Percentiles rank a stretch among this genome's conserved stretches.
Evolutionary conservation across 2,888 invertebrate species (phyloP).

Genomic region (Brachyopa scutellaris): DNA sequence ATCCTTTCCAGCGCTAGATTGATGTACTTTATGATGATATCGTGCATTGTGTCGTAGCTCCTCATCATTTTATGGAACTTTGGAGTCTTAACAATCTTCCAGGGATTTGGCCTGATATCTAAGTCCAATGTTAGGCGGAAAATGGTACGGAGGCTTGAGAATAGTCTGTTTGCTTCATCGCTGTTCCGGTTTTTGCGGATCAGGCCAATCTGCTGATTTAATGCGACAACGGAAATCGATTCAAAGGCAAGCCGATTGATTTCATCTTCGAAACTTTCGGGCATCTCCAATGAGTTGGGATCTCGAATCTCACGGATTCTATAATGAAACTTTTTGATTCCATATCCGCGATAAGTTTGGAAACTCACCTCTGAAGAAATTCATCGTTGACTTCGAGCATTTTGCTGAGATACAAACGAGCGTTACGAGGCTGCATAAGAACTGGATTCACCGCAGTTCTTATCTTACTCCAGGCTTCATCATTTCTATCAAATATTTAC

Average conservation of each 20-base stretch:
- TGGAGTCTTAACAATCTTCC: slow-evolving; percentile 74
- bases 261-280: slow-evolving; percentile 82
- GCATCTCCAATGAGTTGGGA: slow-evolving; percentile 76
- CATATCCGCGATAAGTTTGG: no score
- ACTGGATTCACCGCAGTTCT: slow-evolving; percentile 86
- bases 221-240: slow-evolving; percentile 79
- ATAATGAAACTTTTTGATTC: not conserved
- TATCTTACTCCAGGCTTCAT: slow-evolving; percentile 85
- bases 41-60: slow-evolving; percentile 75
- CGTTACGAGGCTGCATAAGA: slow-evolving; percentile 84
- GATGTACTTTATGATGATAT: slow-evolving; percentile 77
- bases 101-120: slow-evolving; percentile 75
- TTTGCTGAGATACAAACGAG: slow-evolving; percentile 82
- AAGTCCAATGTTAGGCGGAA: slow-evolving; percentile 67
- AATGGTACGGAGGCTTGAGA: slow-evolving; percentile 48
- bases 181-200: slow-evolving; percentile 62
- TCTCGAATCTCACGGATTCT: slow-evolving; percentile 76
- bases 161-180: slow-evolving; percentile 55
- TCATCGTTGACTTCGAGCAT: slow-evolving; percentile 81
- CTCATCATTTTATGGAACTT: slow-evolving; percentile 74
- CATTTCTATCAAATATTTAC: no score
- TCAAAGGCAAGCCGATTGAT: slow-evolving; percentile 84
- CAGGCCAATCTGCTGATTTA: slow-evolving; percentile 77
- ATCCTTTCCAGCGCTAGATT: slow-evolving; percentile 78
- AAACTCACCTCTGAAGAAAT: slow-evolving; percentile 77